Conservation (phyloP, 1,140 invertebrate species). For the Lerema accius region DNA sequence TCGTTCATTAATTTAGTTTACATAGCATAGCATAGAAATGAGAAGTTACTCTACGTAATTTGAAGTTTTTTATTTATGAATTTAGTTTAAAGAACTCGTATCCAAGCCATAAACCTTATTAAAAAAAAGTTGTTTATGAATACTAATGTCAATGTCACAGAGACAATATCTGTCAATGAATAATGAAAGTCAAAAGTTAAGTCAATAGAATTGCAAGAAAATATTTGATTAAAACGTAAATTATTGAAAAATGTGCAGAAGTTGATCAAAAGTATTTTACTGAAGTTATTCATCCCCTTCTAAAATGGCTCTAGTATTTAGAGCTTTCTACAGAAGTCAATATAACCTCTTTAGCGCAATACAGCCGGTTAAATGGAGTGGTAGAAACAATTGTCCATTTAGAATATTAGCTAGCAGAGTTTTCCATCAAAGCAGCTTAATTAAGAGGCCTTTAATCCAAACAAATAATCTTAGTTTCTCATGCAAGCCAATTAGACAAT, state of each 20-base stretch:
- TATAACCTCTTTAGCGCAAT: conserved; percentile 55
- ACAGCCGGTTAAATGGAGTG: conserved; percentile 63
- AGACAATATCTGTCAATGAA: background rate
- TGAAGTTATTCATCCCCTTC: background rate
- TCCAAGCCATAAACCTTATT: too few relatives aligned
- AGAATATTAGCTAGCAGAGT: conserved; percentile 52
- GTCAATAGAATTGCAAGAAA: conserved; percentile 13
- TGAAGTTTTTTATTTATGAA: too few relatives aligned
- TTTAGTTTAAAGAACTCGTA: too few relatives aligned
- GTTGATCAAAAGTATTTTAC: conserved; percentile 5
- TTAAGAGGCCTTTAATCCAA: conserved; percentile 39
- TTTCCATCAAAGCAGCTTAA: conserved; percentile 52
- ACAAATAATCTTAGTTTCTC: conserved; percentile 37
- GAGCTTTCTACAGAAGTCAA: conserved; percentile 55
- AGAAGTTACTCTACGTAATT: too few relatives aligned
- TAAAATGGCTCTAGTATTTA: conserved; percentile 63
- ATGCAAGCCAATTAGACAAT: conserved; percentile 39
- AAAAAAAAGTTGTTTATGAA: too few relatives aligned
- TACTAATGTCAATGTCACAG: background rate
- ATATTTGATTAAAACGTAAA: conserved; percentile 16
- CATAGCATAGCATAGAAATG: too few relatives aligned
- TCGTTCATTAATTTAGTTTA: too few relatives aligned
- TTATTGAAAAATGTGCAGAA: conserved; percentile 24
- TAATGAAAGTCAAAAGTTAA: background rate
- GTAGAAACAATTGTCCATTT: conserved; percentile 48